Percentiles rank a stretch among this genome's conserved stretches.
Conservation (phyloP, 2,888 invertebrate species). For the Proisotoma minuta region DNA sequence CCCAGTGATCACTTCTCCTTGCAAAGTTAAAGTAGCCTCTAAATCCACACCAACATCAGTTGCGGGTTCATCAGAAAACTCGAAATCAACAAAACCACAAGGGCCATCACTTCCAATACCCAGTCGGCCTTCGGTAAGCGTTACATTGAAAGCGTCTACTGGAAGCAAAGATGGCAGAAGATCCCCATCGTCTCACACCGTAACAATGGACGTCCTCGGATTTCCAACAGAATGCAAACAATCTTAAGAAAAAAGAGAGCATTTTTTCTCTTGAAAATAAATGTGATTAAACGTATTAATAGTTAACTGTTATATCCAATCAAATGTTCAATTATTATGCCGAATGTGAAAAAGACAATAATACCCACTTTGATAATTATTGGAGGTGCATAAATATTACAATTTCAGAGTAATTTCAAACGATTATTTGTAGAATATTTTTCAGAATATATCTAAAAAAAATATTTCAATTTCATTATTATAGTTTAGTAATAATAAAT, state of each 20-base stretch:
- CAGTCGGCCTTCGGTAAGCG: conserved; percentile 25
- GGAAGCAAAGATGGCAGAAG: conserved; percentile 16
- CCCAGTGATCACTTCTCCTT: background rate
- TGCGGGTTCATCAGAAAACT: background rate
- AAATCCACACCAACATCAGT: background rate
- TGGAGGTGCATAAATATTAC: too few relatives aligned
- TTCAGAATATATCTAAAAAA: too few relatives aligned
- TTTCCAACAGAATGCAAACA: conserved; percentile 43
- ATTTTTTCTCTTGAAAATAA: background rate
- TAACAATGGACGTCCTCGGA: conserved; percentile 39
- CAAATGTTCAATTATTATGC: background rate
- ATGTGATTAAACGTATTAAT: background rate
- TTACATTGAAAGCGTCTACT: conserved; percentile 25
- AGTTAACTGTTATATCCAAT: background rate
- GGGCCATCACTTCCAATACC: conserved; percentile 17
- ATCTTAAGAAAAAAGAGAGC: conserved; percentile 9
- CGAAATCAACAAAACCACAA: background rate
- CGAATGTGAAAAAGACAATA: background rate
- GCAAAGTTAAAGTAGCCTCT: background rate
- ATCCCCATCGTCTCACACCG: conserved; percentile 28
- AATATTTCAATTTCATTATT: too few relatives aligned
- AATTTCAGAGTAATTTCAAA: too few relatives aligned
- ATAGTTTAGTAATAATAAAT: too few relatives aligned
- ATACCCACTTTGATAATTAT: too few relatives aligned
- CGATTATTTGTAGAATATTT: too few relatives aligned